phyloP scores from a whole-genome alignment of 2,888 invertebrate genomes.

The Cosmia trapezina region DNA sequence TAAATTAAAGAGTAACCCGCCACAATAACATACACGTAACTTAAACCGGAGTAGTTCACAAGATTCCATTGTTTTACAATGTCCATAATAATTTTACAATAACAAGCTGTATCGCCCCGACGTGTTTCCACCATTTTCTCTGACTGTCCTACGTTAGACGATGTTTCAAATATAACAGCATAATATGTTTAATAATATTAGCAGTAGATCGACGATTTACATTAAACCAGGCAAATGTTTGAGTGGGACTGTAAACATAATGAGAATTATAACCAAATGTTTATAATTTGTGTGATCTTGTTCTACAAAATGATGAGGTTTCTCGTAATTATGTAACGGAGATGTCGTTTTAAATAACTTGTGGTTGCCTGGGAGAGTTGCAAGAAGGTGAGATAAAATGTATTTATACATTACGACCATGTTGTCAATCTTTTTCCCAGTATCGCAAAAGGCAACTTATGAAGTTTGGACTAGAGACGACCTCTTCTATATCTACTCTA shows the following conservation, averaged over 20 bases:
- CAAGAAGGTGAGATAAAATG: conserved; percentile 1
- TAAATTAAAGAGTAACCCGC: conserved; percentile 21
- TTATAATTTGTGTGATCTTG: conserved; percentile 62
- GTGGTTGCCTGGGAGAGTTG: not conserved
- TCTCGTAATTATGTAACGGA: conserved; percentile 59
- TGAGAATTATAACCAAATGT: conserved; percentile 66
- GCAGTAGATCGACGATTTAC: conserved; percentile 74
- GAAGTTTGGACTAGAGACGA: not conserved
- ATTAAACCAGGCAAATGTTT: conserved; percentile 77
- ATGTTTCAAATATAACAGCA: conserved; percentile 83
- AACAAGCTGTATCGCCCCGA: conserved; percentile 58
- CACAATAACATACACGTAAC: conserved; percentile 28
- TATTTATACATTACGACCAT: not conserved
- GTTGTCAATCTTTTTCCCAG: not conserved
- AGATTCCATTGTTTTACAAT: conserved; percentile 73
- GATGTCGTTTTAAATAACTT: conserved; percentile 21
- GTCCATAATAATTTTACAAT: conserved; percentile 71
- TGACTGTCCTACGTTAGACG: conserved; percentile 77
- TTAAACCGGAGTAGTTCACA: conserved; percentile 43
- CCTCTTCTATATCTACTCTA: not conserved
- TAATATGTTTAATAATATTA: conserved; percentile 85
- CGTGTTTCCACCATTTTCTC: conserved; percentile 67
- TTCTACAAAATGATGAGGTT: conserved; percentile 65
- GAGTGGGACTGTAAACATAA: conserved; percentile 70
- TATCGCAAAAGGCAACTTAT: not conserved